These are phyloP conservation scores for Cyanoliseus patagonus DNA, from an alignment of 2,113 vertebrate species.

Conservation along the genomic window DNA sequence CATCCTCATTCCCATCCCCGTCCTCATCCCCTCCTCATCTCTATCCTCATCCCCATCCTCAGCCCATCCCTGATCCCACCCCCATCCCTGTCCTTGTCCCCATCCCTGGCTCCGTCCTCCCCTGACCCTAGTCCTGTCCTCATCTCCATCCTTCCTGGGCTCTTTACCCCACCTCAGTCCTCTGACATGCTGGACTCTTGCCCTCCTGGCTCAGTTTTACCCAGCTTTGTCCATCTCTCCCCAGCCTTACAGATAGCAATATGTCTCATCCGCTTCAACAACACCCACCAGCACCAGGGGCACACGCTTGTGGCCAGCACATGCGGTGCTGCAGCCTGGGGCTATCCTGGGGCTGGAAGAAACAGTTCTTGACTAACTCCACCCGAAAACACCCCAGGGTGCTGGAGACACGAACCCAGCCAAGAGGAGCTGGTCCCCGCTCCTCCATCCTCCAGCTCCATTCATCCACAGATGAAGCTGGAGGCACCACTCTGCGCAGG, in stretches of 20 bases:
- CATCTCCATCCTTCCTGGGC: not conserved
- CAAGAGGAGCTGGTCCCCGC: not conserved
- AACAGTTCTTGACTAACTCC: not conserved
- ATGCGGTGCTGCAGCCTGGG: fast-evolving
- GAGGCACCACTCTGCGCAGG: fast-evolving
- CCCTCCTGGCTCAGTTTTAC: not conserved
- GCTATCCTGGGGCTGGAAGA: not conserved
- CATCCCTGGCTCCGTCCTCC: not conserved
- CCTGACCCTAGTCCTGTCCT: not conserved
- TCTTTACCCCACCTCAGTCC: not conserved
- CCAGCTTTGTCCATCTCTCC: not conserved
- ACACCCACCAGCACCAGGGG: not conserved
- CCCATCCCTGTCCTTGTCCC: not conserved
- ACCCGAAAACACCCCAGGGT: not conserved
- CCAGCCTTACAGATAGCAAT: fast-evolving
- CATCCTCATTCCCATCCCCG: too few species aligned
- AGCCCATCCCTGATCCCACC: not conserved
- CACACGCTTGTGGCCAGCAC: not conserved
- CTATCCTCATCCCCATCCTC: too few species aligned
- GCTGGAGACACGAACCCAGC: not conserved
- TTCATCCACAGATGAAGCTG: not conserved
- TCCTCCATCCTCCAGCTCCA: not conserved
- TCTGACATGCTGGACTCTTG: not conserved
- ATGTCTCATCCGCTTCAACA: not conserved
- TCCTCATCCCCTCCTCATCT: not conserved